These are phyloP conservation scores for Nicator chloris DNA, from an alignment of 2,113 vertebrate genomes.

Conservation along the genomic window DNA sequence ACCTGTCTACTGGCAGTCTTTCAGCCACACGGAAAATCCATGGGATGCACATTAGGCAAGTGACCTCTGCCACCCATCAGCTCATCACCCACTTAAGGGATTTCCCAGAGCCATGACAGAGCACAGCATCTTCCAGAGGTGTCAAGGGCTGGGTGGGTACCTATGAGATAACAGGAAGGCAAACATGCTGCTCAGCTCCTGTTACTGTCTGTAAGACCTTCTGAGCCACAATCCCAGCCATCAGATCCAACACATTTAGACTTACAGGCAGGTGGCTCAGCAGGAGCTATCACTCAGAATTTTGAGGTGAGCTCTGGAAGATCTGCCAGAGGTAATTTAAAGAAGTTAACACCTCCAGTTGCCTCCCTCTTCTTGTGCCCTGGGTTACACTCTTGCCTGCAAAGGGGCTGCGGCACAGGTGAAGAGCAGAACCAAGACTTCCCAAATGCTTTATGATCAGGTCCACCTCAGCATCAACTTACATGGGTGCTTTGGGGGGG, in stretches of 20 bases:
- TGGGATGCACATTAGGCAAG: background rate
- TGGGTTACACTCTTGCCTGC: rapidly evolving
- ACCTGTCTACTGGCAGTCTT: background rate
- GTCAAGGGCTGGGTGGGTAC: background rate
- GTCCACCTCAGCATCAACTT: background rate
- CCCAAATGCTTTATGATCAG: background rate
- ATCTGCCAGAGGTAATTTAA: background rate
- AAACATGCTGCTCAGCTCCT: background rate
- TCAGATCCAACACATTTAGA: background rate
- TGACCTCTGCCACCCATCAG: background rate
- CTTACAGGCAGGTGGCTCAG: background rate
- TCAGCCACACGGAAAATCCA: background rate
- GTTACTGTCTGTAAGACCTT: background rate
- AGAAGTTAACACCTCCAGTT: background rate
- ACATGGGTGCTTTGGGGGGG: background rate
- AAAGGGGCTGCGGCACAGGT: background rate
- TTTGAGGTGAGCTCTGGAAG: background rate
- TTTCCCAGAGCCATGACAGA: background rate
- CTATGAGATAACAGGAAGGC: background rate
- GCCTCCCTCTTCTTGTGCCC: background rate
- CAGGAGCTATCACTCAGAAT: background rate
- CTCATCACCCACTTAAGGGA: background rate
- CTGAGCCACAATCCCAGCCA: background rate
- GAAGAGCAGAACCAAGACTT: background rate
- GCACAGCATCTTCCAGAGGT: background rate